Base-by-base conservation (phyloP, 2,797 vertebrate species). In the Myiotriccus ornatus region DNA sequence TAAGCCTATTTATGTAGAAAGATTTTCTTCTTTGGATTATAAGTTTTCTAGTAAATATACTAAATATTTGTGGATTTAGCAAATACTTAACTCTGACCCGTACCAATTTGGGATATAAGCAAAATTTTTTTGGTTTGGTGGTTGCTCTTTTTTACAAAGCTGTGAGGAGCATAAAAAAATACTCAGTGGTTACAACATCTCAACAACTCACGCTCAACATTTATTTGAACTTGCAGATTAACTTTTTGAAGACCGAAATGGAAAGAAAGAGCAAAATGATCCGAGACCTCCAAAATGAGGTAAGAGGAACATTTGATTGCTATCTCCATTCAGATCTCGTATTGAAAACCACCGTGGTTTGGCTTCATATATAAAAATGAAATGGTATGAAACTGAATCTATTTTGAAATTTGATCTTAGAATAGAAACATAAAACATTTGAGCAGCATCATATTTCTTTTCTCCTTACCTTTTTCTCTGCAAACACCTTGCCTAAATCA, bases 261-360 rank as follows among this genome's bases (percentile, higher is more conserved):
- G 99, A 99, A 97, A 99, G 99, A 96, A 99, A 99, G 94, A 99
- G 97, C 93, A 99, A 99, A 98, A 99, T 99, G 97, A 99, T 99
- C 94, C 99, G 99, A 95, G 99, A 99, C 97, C 98, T 99, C 77
- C 99, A 99, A 94, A 99, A 99, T 25, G 99, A 99, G 99, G 99
- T 99, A 98, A 98, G 98, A 78, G 18, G 84, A 53, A 28, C 20
- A n/a, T 76, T 94, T 70, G 20, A n/a, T 56, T 76, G 32, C 39
- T 28, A 19, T 34, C n/a, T 62, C 16, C 30, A 2, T 20, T 74
- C 49, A 49, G 22, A 49, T 10, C 44, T 79, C 52, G 32, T 18
- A 16, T 16, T 46, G 24, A n/a, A 47, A n/a, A 53, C 60, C 4
- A 7, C 28, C 16, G n/a, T 27, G 16, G 6, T 37, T 88, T 81